Conservation (phyloP, 2,113 vertebrate genomes). For the Turnix velox region DNA sequence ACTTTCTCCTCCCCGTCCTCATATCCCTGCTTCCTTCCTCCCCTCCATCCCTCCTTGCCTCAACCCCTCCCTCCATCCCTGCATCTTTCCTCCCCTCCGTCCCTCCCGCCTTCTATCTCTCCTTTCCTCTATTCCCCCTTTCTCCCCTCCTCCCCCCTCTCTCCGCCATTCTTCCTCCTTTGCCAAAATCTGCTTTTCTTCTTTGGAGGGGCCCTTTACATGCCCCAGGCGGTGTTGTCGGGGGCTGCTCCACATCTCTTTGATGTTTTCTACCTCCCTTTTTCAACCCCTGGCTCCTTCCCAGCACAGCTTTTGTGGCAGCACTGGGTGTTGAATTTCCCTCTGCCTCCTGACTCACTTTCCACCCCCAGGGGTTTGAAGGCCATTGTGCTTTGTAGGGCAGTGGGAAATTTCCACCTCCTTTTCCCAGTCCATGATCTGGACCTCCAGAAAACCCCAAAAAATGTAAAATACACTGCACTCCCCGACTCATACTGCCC, state of each 20-base stretch:
- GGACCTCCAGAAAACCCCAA: not conserved
- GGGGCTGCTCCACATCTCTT: not conserved
- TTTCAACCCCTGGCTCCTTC: not conserved
- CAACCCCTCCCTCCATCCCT: not conserved
- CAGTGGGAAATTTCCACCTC: not conserved
- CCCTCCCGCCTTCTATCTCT: too few relatives aligned
- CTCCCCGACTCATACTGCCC: accelerated
- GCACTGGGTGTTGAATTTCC: not conserved
- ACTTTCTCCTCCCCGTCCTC: too few relatives aligned
- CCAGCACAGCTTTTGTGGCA: not conserved
- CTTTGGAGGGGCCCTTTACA: not conserved
- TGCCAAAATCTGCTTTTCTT: not conserved
- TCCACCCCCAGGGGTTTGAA: not conserved
- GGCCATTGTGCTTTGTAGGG: not conserved
- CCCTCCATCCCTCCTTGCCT: not conserved
- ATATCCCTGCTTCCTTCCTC: not conserved
- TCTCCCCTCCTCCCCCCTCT: not conserved
- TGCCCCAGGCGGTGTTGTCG: not conserved
- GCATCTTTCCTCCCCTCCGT: not conserved
- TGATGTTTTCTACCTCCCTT: not conserved
- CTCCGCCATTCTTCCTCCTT: not conserved
- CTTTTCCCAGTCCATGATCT: not conserved
- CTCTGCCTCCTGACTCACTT: not conserved
- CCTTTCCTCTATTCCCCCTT: not conserved
- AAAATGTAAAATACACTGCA: not conserved